phyloP scores from a whole-genome alignment of 2,113 vertebrate genomes.

The Alethe castanea region DNA sequence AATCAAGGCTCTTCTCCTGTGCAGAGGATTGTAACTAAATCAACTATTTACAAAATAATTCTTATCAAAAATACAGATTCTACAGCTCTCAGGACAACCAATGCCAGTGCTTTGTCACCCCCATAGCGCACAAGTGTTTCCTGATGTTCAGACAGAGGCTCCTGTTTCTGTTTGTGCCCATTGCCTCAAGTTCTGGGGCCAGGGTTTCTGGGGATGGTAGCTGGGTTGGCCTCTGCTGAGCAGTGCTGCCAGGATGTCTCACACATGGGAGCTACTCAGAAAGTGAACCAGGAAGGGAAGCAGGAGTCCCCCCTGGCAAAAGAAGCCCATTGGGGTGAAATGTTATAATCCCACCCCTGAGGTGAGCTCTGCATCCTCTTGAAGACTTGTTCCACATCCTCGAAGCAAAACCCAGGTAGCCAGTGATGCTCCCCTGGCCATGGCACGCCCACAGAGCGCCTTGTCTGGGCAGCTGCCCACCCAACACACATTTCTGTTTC shows the following conservation, averaged over 20 bases:
- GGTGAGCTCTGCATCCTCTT: background rate
- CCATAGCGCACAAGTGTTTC: background rate
- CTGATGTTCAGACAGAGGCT: background rate
- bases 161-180: background rate
- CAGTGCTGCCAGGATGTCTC: background rate
- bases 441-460: rapidly evolving
- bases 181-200: background rate
- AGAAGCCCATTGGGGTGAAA: background rate
- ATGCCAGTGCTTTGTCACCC: background rate
- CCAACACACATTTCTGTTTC: background rate
- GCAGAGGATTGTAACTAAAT: background rate
- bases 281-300: background rate
- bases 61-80: background rate
- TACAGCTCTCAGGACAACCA: background rate
- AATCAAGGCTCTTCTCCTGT: background rate
- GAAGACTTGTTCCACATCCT: background rate
- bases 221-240: background rate
- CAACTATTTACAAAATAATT: background rate
- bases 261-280: background rate
- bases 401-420: background rate
- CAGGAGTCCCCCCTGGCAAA: background rate
- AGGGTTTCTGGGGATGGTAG: background rate
- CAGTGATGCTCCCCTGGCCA: background rate
- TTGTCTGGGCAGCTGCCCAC: rapidly evolving
- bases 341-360: background rate